Conservation (phyloP, 2,113 vertebrate genomes). For the Myotis brandtii region DNA sequence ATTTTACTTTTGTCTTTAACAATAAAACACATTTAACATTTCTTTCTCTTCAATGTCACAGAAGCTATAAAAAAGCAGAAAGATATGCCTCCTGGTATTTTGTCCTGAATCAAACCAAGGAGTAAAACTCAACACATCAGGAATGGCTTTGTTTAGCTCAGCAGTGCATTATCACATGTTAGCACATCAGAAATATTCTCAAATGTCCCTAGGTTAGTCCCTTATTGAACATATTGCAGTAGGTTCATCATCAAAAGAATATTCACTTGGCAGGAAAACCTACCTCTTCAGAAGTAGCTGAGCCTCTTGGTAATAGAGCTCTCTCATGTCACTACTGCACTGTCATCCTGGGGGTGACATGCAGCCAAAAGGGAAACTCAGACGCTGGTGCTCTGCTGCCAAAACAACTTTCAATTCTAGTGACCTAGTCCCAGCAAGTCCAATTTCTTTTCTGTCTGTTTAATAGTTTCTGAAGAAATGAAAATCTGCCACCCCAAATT, state of each 20-base stretch:
- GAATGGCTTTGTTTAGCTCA: conserved; percentile 29
- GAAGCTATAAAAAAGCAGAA: neutral
- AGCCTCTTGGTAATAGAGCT: neutral
- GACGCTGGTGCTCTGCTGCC: neutral
- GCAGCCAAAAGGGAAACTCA: neutral
- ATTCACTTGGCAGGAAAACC: conserved; percentile 49
- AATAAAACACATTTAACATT: neutral
- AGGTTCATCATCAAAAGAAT: conserved; percentile 15
- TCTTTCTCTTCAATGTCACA: neutral
- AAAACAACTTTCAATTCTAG: neutral
- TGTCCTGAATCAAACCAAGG: neutral
- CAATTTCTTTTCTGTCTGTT: neutral
- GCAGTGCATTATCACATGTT: neutral
- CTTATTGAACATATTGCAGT: neutral
- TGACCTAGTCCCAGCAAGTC: neutral
- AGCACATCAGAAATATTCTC: conserved; percentile 30
- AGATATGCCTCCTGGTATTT: neutral
- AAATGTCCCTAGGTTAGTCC: neutral
- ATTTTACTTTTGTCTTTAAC: neutral
- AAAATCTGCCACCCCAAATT: neutral
- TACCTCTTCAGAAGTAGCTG: neutral
- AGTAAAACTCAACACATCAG: conserved; percentile 19
- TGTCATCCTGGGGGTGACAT: neutral
- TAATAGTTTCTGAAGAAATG: neutral
- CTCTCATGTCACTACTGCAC: neutral